Evolutionary conservation across 2,888 invertebrate genomes (phyloP).

Genomic region (Drosophila cracens): DNA sequence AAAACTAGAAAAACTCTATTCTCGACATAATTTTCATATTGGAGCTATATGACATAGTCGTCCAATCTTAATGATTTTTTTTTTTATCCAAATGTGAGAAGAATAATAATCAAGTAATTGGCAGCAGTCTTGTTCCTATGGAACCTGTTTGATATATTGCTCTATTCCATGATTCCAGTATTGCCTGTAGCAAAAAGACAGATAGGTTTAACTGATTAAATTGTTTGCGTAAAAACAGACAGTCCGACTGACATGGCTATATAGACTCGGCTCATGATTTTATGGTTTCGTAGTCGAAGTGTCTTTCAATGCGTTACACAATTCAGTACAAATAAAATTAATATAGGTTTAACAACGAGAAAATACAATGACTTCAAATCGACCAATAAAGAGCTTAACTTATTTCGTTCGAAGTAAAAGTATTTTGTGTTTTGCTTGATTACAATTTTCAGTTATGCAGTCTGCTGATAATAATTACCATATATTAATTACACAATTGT

Average conservation of each 20-base stretch:
- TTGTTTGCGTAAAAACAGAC: background rate
- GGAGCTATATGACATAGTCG: background rate
- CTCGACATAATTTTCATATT: background rate
- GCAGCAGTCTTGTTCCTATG: background rate
- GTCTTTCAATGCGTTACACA: background rate
- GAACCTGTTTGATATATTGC: background rate
- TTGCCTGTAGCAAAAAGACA: background rate
- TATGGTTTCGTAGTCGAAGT: background rate
- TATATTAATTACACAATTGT: background rate
- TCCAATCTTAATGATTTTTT: background rate
- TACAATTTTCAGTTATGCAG: background rate
- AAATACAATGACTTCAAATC: background rate
- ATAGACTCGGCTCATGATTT: background rate
- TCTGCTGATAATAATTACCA: background rate
- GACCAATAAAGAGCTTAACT: background rate
- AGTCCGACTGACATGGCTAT: background rate
- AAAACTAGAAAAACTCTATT: no score
- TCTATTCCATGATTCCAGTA: background rate
- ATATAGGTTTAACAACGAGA: background rate
- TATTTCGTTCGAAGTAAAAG: background rate
- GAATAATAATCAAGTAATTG: background rate
- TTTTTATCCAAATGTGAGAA: background rate
- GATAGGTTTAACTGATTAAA: background rate
- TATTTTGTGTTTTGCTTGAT: background rate
- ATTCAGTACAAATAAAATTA: no score